These are phyloP conservation scores for Leucoraja erinaceus DNA, from an alignment of 2,113 vertebrate genomes.

Conservation along the genomic window DNA sequence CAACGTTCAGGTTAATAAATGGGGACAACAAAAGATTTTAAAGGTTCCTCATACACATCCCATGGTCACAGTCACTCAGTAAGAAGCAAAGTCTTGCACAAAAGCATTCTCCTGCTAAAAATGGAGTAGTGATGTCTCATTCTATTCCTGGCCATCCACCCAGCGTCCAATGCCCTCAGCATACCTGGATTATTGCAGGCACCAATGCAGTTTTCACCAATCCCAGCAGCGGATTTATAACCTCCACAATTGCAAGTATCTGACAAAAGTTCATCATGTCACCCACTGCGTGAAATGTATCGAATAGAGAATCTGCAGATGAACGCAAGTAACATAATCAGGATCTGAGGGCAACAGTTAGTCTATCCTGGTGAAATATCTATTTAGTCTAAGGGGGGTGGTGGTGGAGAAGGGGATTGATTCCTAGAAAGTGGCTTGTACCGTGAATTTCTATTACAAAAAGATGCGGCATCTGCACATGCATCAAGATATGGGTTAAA, in stretches of 20 bases:
- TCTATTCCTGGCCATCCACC: background rate
- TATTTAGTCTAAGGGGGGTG: too few species aligned
- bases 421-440: too few species aligned
- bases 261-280: conserved; percentile 96
- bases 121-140: background rate
- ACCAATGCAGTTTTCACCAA: conserved; percentile 69
- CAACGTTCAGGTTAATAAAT: background rate
- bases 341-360: background rate
- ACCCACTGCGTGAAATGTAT: conserved; percentile 79
- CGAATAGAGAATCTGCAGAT: conserved; percentile 78
- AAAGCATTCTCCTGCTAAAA: background rate
- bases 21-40: background rate
- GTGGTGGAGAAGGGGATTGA: too few species aligned
- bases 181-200: conserved; percentile 75
- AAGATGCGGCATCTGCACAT: too few species aligned
- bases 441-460: too few species aligned
- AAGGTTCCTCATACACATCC: too few species aligned
- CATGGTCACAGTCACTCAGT: too few species aligned
- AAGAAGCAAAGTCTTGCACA: background rate
- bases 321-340: conserved; percentile 38
- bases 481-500: too few species aligned
- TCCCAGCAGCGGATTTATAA: conserved; percentile 77
- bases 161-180: background rate
- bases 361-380: background rate
- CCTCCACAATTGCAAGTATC: conserved; percentile 75